Conservation (phyloP, 2,113 vertebrate genomes). For the Aplodontia rufa region DNA sequence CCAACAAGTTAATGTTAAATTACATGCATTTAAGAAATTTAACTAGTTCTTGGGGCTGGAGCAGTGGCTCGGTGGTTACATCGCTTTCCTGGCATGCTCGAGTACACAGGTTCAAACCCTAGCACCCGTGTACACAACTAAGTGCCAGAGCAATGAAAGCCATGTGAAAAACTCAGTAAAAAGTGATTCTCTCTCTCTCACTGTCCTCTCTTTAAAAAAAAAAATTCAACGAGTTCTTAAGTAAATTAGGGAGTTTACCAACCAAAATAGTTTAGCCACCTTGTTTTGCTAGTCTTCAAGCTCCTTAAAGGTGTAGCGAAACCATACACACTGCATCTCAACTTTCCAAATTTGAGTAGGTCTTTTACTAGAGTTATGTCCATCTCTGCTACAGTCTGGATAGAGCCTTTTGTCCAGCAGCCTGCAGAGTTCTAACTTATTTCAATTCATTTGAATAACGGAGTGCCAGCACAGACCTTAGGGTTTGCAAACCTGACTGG, state of each 20-base stretch:
- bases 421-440: neutral
- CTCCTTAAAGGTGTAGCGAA: neutral
- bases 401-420: neutral
- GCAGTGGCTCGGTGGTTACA: no score
- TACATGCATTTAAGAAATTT: neutral
- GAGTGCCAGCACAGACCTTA: neutral
- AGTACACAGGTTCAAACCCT: no score
- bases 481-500: neutral
- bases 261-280: neutral
- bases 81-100: no score
- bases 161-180: no score
- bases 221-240: neutral
- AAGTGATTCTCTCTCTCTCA: no score
- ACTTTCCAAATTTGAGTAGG: neutral
- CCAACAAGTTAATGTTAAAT: neutral
- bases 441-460: neutral
- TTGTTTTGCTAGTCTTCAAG: neutral
- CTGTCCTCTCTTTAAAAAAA: no score
- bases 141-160: no score
- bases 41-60: neutral
- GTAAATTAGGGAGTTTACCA: neutral
- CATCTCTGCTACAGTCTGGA: neutral
- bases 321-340: neutral
- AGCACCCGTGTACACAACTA: no score
- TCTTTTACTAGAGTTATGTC: neutral